A percentile compares a stretch with the other conserved stretches of the same genome.
Evolutionary conservation across 2,888 invertebrate genomes (phyloP).

Genomic region (Exephanes ischioxanthus): DNA sequence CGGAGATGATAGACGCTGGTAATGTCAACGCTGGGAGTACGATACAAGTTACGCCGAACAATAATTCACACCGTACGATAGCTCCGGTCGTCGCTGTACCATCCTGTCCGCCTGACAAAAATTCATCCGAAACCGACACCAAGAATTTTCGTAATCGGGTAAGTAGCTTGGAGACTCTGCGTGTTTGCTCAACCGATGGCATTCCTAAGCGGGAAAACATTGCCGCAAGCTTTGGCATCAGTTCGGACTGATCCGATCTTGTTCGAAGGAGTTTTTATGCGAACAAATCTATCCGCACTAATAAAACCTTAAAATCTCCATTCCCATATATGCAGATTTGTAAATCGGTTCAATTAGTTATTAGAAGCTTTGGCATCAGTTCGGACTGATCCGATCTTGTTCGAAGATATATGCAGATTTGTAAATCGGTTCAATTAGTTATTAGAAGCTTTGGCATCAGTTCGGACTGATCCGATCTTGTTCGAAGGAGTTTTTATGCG

Average conservation of each 20-base stretch:
- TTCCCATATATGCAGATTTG: neutral
- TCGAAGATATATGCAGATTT: neutral
- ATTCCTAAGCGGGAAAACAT: neutral
- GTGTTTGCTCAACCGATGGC: no score
- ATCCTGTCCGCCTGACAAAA: slow-evolving; percentile 65
- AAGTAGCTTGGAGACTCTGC: slow-evolving; percentile 53
- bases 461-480: neutral
- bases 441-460: neutral
- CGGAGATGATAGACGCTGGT: slow-evolving; percentile 83
- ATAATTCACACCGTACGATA: slow-evolving; percentile 70
- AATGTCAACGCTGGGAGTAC: slow-evolving; percentile 79
- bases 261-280: neutral
- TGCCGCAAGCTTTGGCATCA: neutral
- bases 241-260: neutral
- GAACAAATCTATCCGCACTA: neutral
- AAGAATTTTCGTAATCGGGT: slow-evolving; percentile 83
- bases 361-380: neutral
- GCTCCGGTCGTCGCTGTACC: slow-evolving; percentile 65
- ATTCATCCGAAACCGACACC: slow-evolving; percentile 76
- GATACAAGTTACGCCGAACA: slow-evolving; percentile 68
- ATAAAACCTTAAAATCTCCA: neutral
- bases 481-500: neutral
- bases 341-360: neutral
- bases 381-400: neutral
- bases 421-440: neutral